A percentile compares a stretch with the other conserved stretches of the same genome.
Conservation (phyloP, 1,140 invertebrate species). For the Uloborus diversus region DNA sequence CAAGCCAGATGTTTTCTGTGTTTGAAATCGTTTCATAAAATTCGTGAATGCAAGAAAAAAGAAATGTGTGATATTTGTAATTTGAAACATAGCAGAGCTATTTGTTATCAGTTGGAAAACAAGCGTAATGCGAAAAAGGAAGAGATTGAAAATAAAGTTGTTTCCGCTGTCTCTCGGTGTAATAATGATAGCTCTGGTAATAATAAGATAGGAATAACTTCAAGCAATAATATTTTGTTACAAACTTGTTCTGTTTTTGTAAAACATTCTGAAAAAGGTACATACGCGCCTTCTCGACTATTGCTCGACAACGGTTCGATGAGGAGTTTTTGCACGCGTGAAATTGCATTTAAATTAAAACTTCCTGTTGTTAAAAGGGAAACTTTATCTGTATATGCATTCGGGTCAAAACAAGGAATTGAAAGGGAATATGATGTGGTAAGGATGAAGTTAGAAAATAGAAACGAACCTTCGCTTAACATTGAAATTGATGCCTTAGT, state of each 20-base stretch:
- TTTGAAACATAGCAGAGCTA: neutral
- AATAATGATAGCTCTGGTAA: neutral
- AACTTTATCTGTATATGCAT: neutral
- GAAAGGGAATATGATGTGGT: neutral
- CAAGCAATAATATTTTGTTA: too few species aligned
- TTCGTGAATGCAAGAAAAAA: neutral
- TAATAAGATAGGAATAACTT: too few species aligned
- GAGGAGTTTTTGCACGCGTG: neutral
- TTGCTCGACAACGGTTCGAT: neutral
- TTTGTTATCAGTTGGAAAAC: neutral
- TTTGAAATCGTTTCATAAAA: neutral
- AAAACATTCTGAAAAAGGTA: neutral
- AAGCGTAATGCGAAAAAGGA: neutral
- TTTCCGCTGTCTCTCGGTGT: neutral
- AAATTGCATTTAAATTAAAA: neutral
- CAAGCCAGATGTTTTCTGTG: neutral
- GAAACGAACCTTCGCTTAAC: neutral
- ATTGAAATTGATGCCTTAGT: neutral
- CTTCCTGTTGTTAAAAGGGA: neutral
- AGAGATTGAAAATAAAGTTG: constrained; percentile 1
- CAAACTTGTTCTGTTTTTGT: neutral
- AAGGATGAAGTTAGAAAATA: too few species aligned
- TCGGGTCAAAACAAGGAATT: neutral
- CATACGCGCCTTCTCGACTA: neutral
- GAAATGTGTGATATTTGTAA: neutral